Base-by-base conservation (phyloP, 1,140 invertebrate genomes). In the Popillia japonica region DNA sequence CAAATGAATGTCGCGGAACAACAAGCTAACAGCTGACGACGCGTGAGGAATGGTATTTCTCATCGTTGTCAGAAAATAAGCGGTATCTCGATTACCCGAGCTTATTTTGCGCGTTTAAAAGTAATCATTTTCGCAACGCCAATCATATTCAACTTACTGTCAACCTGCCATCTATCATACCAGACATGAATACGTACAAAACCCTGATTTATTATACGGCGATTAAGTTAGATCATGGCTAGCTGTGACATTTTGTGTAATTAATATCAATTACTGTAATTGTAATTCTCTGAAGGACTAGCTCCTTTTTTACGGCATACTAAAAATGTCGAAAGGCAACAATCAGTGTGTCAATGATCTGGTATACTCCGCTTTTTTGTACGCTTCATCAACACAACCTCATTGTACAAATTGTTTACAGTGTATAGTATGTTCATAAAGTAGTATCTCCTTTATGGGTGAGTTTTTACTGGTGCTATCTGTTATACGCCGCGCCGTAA, bases 41-140 rank as follows among this genome's bases (percentile, higher is more conserved):
- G 48, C 48, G 11, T n/a, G 14, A 55, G 48, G 48, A 55, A 17
- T 55, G 48, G 48, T 55, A 55, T 55, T 55, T 55, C 17, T 55
- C 14, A 6, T n/a, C 48, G 14, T 55, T 55, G 48, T 17, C 48
- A 55, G 48, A 55, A 6, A 55, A 55, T 55, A 55, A 55, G 48
- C 48, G 48, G 48, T 17, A 55, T 55, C 48, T 55, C 48, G 48
- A 55, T 55, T 55, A 55, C 48, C n/a, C 14, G 14, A 17, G 17
- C 48, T 55, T 55, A 55, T 55, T 55, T 55, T n/a, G 48, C 48
- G 48, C 48, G n/a, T n/a, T 55, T 55, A 55, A 6, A 17, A 55
- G 9, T 55, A 55, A 55, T 55, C 48, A 55, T 55, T 55, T 55
- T 55, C 48, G 48, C 48, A 55, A 55, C 48, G 48, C 48, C 48